These are phyloP conservation scores for Mastacembelus armatus DNA, from an alignment of 2,797 vertebrate genomes.

Conservation along the genomic window DNA sequence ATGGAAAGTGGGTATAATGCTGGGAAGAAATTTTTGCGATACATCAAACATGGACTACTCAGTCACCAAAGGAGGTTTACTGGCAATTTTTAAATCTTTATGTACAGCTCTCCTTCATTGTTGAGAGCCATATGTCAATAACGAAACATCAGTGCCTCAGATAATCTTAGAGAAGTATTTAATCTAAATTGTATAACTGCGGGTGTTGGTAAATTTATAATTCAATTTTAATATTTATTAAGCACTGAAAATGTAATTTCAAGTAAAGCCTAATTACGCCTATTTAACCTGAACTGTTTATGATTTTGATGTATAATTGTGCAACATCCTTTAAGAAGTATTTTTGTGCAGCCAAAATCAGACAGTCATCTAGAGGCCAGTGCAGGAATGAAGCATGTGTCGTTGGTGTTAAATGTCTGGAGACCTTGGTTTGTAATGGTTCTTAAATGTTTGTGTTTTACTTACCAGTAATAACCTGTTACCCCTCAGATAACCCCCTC, in stretches of 20 bases:
- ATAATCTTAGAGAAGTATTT: slow-evolving; percentile 77
- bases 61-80: slow-evolving; percentile 76
- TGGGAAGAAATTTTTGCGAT: slow-evolving; percentile 41
- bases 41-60: slow-evolving; percentile 52
- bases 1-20: slow-evolving; percentile 43
- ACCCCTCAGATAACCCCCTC: slow-evolving; percentile 35
- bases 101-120: slow-evolving; percentile 64
- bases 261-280: slow-evolving; percentile 70
- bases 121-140: slow-evolving; percentile 69
- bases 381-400: slow-evolving; percentile 63
- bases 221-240: slow-evolving; percentile 78
- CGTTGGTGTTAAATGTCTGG: slow-evolving; percentile 53
- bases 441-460: slow-evolving; percentile 61
- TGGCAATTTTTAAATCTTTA: slow-evolving; percentile 68
- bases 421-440: slow-evolving; percentile 45
- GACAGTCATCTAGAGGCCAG: slow-evolving; percentile 31
- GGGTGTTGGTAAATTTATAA: slow-evolving; percentile 78
- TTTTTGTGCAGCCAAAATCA: slow-evolving; percentile 49
- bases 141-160: slow-evolving; percentile 82
- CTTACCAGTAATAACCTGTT: slow-evolving; percentile 42
- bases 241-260: slow-evolving; percentile 73
- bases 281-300: slow-evolving; percentile 78
- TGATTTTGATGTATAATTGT: slow-evolving; percentile 67
- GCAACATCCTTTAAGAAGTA: slow-evolving; percentile 67
- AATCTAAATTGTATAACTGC: slow-evolving; percentile 76